These are phyloP conservation scores for Oxyura jamaicensis DNA, from an alignment of 2,113 vertebrate genomes.

Conservation along the genomic window DNA sequence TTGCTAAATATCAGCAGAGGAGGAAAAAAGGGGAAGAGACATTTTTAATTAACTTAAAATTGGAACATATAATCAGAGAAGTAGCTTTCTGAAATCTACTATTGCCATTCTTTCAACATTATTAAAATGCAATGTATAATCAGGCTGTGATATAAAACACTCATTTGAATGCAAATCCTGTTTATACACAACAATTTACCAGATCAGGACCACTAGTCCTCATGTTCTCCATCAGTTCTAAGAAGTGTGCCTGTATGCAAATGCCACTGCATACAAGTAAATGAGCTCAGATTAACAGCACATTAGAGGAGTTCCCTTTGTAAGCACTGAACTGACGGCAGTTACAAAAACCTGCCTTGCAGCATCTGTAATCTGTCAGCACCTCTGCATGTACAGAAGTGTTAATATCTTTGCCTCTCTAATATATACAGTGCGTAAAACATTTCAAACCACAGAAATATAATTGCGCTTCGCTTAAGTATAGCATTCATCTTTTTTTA, in stretches of 20 bases:
- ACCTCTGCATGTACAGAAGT: slow-evolving; percentile 19
- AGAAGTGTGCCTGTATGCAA: slow-evolving; percentile 42
- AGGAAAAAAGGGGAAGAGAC: not conserved
- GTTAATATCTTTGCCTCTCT: slow-evolving; percentile 37
- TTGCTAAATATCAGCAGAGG: not conserved
- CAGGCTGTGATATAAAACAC: not conserved
- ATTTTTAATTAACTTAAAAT: slow-evolving; percentile 39
- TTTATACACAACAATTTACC: slow-evolving; percentile 38
- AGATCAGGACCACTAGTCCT: slow-evolving; percentile 20
- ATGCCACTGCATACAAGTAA: slow-evolving; percentile 10
- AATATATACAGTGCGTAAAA: slow-evolving; percentile 46
- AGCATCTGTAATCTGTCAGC: slow-evolving; percentile 50
- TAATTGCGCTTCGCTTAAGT: slow-evolving; percentile 55
- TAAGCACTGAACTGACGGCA: not conserved
- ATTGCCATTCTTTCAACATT: not conserved
- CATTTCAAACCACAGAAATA: slow-evolving; percentile 54
- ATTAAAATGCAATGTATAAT: slow-evolving; percentile 45
- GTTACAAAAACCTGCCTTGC: slow-evolving; percentile 39
- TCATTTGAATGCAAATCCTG: slow-evolving; percentile 41
- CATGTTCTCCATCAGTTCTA: slow-evolving; percentile 3
- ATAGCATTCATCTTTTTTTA: slow-evolving; percentile 53
- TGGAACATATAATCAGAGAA: not conserved
- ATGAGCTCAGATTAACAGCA: slow-evolving; percentile 39
- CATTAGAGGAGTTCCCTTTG: not conserved
- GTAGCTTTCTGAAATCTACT: not conserved